Evolutionary conservation across 2,113 vertebrate genomes (phyloP).

Genomic region (Panthera tigris): DNA sequence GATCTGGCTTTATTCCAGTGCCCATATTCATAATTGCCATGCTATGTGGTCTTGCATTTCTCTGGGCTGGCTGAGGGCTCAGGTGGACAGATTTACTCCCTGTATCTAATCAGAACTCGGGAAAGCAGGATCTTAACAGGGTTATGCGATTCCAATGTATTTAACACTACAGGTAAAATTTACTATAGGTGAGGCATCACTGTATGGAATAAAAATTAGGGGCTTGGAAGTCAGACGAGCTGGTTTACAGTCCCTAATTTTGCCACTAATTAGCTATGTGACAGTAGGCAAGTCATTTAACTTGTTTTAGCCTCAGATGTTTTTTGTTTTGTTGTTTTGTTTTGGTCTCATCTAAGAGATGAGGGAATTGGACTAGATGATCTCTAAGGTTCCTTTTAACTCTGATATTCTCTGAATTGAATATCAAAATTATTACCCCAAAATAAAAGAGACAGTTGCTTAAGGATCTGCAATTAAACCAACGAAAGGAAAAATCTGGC

Average conservation of each 20-base stretch:
- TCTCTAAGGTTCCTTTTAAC: constrained; percentile 35
- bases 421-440: constrained; percentile 54
- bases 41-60: neutral
- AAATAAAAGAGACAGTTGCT: constrained; percentile 40
- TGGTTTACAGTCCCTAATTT: constrained; percentile 1
- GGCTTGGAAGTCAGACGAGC: neutral
- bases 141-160: neutral
- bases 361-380: constrained; percentile 18
- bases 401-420: constrained; percentile 37
- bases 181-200: neutral
- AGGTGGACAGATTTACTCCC: neutral
- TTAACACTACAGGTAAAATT: neutral
- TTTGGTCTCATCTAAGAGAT: constrained; percentile 7
- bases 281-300: constrained; percentile 33
- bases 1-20: neutral
- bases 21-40: neutral
- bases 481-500: constrained; percentile 74
- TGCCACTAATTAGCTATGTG: constrained; percentile 28
- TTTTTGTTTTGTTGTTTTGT: neutral
- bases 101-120: neutral
- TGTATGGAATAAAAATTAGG: neutral
- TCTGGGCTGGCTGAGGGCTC: neutral
- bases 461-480: constrained; percentile 74
- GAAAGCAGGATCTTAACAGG: neutral
- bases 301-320: neutral